phyloP scores from a whole-genome alignment of 2,113 vertebrate genomes.

The Camelus dromedarius region DNA sequence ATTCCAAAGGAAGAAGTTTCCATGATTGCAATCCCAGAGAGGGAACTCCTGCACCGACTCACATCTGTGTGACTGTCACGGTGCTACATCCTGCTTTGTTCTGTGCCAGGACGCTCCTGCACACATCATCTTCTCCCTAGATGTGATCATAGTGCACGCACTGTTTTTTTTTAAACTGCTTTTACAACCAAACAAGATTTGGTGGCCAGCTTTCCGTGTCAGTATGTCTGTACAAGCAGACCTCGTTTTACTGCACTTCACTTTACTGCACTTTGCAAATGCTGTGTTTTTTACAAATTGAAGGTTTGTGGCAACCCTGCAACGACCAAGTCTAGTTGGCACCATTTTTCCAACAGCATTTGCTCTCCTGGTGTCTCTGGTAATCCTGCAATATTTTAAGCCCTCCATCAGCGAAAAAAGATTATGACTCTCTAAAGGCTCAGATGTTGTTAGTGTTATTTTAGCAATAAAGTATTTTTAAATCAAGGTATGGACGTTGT shows the following conservation, averaged over 20 bases:
- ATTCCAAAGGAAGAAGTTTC: background rate
- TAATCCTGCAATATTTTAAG: background rate
- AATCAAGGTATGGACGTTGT: background rate
- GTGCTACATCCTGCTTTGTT: background rate
- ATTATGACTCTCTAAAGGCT: background rate
- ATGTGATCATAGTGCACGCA: background rate
- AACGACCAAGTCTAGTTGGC: background rate
- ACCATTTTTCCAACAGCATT: background rate
- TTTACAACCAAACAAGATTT: background rate
- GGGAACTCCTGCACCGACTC: rapidly evolving
- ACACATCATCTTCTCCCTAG: background rate
- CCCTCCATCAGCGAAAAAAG: background rate
- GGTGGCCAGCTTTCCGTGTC: background rate
- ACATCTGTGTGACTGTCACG: rapidly evolving
- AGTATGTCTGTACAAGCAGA: background rate
- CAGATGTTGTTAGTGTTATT: background rate
- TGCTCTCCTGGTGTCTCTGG: background rate
- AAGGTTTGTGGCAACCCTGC: background rate
- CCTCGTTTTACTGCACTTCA: background rate
- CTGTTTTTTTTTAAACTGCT: background rate
- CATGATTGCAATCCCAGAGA: background rate
- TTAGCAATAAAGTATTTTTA: background rate
- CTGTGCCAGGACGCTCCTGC: no score
- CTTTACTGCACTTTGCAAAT: background rate
- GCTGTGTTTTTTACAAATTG: background rate